Evolutionary conservation across 2,888 invertebrate species (phyloP).

Genomic region (Scaptomyza parva): DNA sequence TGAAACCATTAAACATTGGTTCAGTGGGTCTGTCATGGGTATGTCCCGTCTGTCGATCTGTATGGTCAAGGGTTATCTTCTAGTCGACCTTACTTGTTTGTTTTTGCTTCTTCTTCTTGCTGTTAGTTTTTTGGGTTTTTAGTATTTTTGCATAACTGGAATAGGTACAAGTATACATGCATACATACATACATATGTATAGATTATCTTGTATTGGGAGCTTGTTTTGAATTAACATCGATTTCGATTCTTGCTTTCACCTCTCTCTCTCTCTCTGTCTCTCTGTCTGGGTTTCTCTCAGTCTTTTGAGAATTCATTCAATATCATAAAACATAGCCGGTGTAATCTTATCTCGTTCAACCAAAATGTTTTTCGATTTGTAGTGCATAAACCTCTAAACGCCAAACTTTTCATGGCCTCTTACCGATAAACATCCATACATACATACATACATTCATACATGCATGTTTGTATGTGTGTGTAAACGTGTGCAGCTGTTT

Average conservation of each 20-base stretch:
- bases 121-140: not conserved
- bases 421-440: slow-evolving; percentile 6
- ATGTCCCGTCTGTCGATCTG: too few species aligned
- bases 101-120: not conserved
- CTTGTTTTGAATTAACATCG: slow-evolving; percentile 16
- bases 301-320: not conserved
- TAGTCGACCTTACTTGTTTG: too few species aligned
- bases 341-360: slow-evolving; percentile 46
- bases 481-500: not conserved
- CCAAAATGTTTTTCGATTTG: slow-evolving; percentile 33
- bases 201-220: not conserved
- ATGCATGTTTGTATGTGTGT: not conserved
- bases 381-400: slow-evolving; percentile 9
- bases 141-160: slow-evolving; percentile 1
- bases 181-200: not conserved
- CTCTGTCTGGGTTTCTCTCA: not conserved
- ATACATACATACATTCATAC: not conserved
- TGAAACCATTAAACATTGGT: too few species aligned
- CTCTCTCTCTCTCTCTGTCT: too few species aligned
- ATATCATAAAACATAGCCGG: slow-evolving; percentile 22
- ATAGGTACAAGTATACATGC: not conserved
- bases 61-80: too few species aligned
- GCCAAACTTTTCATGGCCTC: slow-evolving; percentile 36
- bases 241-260: slow-evolving; percentile 6
- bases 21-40: too few species aligned